These are phyloP conservation scores for Drosophila navojoa DNA, from an alignment of 1,140 invertebrate genomes.

Conservation along the genomic window DNA sequence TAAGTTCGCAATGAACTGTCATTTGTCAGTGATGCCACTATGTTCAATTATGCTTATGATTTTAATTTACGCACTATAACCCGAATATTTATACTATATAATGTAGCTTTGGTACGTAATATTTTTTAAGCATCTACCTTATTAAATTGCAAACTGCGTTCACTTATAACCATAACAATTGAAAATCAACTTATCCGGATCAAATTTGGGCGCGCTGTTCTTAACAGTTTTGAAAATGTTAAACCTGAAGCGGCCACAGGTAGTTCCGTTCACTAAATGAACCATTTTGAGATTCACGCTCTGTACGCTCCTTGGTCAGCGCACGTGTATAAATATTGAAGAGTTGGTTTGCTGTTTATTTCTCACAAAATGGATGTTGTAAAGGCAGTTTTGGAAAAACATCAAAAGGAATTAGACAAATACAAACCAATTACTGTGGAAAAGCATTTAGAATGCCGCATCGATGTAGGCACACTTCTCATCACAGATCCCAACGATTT, in stretches of 20 bases:
- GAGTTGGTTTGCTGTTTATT: slow-evolving; percentile 54
- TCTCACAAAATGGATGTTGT: slow-evolving; percentile 86
- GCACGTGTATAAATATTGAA: slow-evolving; percentile 66
- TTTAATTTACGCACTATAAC: not conserved
- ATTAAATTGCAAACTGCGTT: not conserved
- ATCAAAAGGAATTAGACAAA: slow-evolving; percentile 86
- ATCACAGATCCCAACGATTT: slow-evolving; percentile 89
- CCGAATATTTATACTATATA: no score
- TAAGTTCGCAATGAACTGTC: not conserved
- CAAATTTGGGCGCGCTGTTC: not conserved
- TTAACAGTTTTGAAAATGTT: not conserved
- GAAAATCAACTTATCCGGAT: not conserved
- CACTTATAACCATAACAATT: not conserved
- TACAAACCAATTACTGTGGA: slow-evolving; percentile 88
- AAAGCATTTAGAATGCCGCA: slow-evolving; percentile 89
- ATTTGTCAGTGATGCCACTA: not conserved
- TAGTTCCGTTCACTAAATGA: not conserved
- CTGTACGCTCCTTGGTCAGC: not conserved
- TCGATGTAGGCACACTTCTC: slow-evolving; percentile 88
- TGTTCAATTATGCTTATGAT: not conserved
- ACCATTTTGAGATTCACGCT: slow-evolving; percentile 1
- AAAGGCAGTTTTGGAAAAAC: slow-evolving; percentile 86
- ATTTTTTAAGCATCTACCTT: no score
- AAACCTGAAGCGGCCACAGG: not conserved
- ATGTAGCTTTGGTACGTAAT: no score